Conservation (phyloP, 2,113 vertebrate species). For the Muntiacus muntjak region DNA sequence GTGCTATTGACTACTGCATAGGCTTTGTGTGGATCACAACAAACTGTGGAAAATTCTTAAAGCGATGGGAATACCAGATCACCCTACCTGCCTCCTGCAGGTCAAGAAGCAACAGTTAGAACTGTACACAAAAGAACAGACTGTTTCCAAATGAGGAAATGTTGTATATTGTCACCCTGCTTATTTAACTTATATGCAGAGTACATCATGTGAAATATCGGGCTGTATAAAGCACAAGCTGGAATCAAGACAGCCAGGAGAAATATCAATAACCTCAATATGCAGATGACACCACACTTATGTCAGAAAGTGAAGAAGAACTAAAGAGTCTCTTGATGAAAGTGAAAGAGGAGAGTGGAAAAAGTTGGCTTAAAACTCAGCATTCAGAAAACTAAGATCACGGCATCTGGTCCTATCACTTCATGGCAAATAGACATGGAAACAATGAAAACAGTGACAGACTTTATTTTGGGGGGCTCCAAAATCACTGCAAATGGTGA, state of each 20-base stretch:
- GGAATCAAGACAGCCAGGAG: neutral
- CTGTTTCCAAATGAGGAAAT: neutral
- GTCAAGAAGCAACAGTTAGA: neutral
- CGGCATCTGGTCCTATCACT: neutral
- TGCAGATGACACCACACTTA: neutral
- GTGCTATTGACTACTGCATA: neutral
- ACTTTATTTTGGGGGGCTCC: neutral
- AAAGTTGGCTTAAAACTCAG: neutral
- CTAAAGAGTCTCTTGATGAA: neutral
- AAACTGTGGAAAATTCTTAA: neutral
- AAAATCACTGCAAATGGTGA: neutral
- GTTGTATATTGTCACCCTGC: neutral
- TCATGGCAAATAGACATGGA: neutral
- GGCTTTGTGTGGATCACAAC: neutral
- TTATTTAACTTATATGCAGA: neutral
- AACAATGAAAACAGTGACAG: neutral
- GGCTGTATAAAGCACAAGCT: neutral
- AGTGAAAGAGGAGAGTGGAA: neutral
- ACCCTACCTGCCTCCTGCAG: neutral
- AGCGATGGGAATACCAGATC: accelerated
- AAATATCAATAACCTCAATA: neutral
- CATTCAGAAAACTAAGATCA: neutral
- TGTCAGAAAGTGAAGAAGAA: neutral
- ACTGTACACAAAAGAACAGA: neutral
- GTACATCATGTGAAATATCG: neutral